Evolutionary conservation across 2,113 vertebrate genomes (phyloP).

Genomic region (Archilochus colubris): DNA sequence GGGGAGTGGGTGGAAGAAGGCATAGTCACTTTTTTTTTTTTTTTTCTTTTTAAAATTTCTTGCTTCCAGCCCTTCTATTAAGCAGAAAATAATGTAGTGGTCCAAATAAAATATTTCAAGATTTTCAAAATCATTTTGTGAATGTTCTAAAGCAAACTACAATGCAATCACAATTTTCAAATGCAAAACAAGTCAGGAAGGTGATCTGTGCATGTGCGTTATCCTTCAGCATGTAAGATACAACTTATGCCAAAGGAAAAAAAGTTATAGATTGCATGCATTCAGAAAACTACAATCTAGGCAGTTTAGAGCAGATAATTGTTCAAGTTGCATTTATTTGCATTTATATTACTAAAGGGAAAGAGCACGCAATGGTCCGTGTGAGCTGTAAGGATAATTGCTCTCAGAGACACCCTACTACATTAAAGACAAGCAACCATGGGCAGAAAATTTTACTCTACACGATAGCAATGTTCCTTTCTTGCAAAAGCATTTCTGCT

Average conservation of each 20-base stretch:
- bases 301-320: not conserved
- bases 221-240: not conserved
- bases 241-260: not conserved
- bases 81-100: not conserved
- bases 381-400: not conserved
- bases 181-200: not conserved
- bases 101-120: not conserved
- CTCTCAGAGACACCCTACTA: not conserved
- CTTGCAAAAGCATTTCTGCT: not conserved
- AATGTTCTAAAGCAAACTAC: not conserved
- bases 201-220: not conserved
- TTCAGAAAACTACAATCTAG: not conserved
- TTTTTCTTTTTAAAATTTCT: not conserved
- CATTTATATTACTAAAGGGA: not conserved
- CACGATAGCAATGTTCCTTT: not conserved
- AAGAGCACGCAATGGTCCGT: not conserved
- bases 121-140: not conserved
- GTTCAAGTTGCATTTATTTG: not conserved
- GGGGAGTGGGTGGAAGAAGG: not conserved
- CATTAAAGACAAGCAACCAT: not conserved
- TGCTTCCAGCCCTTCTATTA: not conserved
- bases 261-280: not conserved
- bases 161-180: not conserved
- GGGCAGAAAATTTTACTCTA: not conserved
- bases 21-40: not conserved